Percentiles rank a stretch among this genome's conserved stretches.
These are phyloP conservation scores for Rhizomys pruinosus DNA, from an alignment of 2,113 vertebrate species.

Conservation along the genomic window DNA sequence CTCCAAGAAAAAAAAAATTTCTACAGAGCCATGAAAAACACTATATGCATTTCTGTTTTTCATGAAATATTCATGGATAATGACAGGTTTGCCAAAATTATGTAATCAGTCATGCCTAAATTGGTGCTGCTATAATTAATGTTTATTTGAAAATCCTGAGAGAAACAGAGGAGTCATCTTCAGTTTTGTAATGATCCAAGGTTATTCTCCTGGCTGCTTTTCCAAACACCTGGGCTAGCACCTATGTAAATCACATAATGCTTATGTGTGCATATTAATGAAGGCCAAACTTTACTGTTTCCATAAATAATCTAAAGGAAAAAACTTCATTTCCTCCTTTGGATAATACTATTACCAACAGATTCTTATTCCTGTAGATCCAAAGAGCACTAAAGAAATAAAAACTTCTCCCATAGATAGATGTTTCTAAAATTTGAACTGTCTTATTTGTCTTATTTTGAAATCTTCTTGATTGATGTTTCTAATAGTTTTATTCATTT, in stretches of 20 bases:
- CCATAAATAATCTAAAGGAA: conserved; percentile 75
- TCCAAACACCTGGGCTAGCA: conserved; percentile 86
- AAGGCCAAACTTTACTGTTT: conserved; percentile 82
- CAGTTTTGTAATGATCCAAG: conserved; percentile 85
- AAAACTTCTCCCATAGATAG: conserved; percentile 4
- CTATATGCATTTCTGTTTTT: conserved; percentile 68
- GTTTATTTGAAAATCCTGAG: conserved; percentile 85
- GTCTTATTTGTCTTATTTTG: conserved; percentile 64
- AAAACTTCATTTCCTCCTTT: conserved; percentile 50
- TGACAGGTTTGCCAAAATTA: conserved; percentile 80
- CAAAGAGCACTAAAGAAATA: conserved; percentile 63
- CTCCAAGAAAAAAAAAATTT: conserved; percentile 46
- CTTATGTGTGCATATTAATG: conserved; percentile 87
- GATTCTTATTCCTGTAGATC: conserved; percentile 61
- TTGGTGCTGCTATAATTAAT: conserved; percentile 83
- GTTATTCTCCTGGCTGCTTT: conserved; percentile 83
- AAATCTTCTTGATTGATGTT: conserved; percentile 46
- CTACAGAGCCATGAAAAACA: conserved; percentile 51
- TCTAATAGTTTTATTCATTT: conserved; percentile 39
- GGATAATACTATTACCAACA: conserved; percentile 77
- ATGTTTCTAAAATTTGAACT: conserved; percentile 22
- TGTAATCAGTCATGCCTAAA: conserved; percentile 79
- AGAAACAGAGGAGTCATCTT: conserved; percentile 80
- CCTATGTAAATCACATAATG: conserved; percentile 86
- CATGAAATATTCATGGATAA: conserved; percentile 65